phyloP scores from a whole-genome alignment of 2,888 invertebrate genomes.

The Pilophorus perplexus region DNA sequence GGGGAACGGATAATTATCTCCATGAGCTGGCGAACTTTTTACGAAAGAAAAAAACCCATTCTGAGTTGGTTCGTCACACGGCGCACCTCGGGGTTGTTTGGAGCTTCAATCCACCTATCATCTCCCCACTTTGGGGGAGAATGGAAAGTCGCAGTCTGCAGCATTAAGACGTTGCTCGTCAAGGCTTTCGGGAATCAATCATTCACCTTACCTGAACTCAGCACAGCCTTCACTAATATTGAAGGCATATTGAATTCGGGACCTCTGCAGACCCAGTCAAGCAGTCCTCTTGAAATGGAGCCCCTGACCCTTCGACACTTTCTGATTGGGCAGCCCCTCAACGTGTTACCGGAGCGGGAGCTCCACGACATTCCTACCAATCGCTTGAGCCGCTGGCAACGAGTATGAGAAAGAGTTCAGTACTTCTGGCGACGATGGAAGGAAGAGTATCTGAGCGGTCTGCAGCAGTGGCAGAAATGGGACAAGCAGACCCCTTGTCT shows the following conservation, averaged over 20 bases:
- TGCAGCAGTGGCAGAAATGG: no score
- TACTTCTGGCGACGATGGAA: no score
- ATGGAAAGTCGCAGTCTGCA: no score
- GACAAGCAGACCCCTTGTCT: no score
- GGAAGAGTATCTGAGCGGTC: no score
- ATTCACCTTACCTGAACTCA: conserved; percentile 49
- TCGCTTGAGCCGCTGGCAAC: conserved; percentile 49
- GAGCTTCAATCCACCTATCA: conserved; percentile 46
- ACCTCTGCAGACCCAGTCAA: no score
- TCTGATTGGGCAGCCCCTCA: no score
- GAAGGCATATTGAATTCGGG: no score
- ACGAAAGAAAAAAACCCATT: conserved; percentile 34
- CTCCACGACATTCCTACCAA: conserved; percentile 38
- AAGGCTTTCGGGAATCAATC: conserved; percentile 45
- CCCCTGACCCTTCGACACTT: conserved; percentile 51
- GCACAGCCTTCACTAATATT: conserved; percentile 48
- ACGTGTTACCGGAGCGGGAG: conserved; percentile 48
- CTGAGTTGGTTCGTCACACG: conserved; percentile 50
- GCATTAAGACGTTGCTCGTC: no score
- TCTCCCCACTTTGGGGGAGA: no score
- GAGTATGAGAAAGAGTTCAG: conserved; percentile 47
- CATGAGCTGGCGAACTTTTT: background rate
- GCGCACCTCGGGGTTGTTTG: no score
- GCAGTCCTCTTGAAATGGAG: conserved; percentile 46
- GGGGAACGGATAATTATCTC: conserved; percentile 48